Percentiles rank a stretch among this genome's conserved stretches.
Evolutionary conservation across 2,113 vertebrate species (phyloP).

Genomic region (Felis chaus): DNA sequence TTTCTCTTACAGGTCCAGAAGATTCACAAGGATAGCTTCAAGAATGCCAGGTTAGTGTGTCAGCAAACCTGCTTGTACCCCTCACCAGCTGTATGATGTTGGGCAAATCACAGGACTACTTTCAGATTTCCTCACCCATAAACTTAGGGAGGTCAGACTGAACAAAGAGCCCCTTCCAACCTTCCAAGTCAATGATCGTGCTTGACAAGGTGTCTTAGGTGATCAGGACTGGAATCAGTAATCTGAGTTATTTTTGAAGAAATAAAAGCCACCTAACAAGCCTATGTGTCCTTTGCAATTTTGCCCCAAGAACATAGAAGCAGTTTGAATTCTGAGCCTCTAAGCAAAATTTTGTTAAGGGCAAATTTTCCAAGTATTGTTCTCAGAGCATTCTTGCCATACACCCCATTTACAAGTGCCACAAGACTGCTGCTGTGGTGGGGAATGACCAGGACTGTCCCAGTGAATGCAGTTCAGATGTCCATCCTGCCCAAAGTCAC

Average conservation of each 20-base stretch:
- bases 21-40: neutral
- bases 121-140: neutral
- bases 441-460: neutral
- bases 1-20: neutral
- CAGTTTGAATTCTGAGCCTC: neutral
- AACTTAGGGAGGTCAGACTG: neutral
- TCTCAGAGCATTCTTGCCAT: neutral
- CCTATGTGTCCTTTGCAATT: neutral
- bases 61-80: neutral
- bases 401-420: neutral
- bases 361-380: neutral
- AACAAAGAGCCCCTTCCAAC: neutral
- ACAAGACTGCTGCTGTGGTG: too few relatives aligned
- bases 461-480: accelerated
- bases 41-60: neutral
- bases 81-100: neutral
- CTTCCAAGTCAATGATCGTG: neutral
- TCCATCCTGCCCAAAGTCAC: neutral
- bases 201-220: neutral
- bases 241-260: neutral
- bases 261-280: neutral
- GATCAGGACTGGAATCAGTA: neutral
- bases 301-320: neutral
- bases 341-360: neutral
- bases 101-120: neutral